These are phyloP conservation scores for Acrocephalus kingi DNA, from an alignment of 2,113 vertebrate genomes.

Conservation along the genomic window DNA sequence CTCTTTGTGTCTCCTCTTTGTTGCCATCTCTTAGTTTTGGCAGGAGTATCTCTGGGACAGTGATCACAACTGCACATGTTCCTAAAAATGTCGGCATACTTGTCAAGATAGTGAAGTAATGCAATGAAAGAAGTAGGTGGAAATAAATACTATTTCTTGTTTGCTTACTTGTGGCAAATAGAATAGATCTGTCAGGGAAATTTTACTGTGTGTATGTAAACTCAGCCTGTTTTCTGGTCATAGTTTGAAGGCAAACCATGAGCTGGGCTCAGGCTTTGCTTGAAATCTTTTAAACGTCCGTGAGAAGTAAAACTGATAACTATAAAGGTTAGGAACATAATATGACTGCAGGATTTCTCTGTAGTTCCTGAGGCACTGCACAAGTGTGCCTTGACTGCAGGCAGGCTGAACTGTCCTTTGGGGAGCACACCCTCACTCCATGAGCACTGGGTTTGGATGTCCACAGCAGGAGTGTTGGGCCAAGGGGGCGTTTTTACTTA, in stretches of 20 bases:
- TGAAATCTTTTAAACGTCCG: neutral
- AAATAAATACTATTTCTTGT: neutral
- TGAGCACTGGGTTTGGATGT: neutral
- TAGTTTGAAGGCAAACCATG: neutral
- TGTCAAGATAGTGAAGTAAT: neutral
- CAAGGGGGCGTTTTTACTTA: neutral
- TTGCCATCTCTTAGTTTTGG: neutral
- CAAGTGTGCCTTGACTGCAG: rapidly evolving
- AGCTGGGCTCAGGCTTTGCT: neutral
- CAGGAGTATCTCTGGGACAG: neutral
- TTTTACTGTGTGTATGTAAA: neutral
- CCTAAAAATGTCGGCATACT: neutral
- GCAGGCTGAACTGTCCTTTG: neutral
- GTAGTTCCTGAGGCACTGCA: neutral
- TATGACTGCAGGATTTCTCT: neutral
- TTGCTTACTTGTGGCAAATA: neutral
- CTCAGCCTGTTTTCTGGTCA: neutral
- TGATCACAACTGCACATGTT: neutral
- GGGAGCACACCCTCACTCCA: neutral
- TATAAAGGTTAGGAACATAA: neutral
- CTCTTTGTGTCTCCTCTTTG: neutral
- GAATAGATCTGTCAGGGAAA: neutral
- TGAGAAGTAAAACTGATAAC: neutral
- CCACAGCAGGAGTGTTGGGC: neutral
- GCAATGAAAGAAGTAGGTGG: neutral